A percentile compares a stretch with the other conserved stretches of the same genome.
phyloP scores from a whole-genome alignment of 2,113 vertebrate genomes.

The Crotalus tigris region DNA sequence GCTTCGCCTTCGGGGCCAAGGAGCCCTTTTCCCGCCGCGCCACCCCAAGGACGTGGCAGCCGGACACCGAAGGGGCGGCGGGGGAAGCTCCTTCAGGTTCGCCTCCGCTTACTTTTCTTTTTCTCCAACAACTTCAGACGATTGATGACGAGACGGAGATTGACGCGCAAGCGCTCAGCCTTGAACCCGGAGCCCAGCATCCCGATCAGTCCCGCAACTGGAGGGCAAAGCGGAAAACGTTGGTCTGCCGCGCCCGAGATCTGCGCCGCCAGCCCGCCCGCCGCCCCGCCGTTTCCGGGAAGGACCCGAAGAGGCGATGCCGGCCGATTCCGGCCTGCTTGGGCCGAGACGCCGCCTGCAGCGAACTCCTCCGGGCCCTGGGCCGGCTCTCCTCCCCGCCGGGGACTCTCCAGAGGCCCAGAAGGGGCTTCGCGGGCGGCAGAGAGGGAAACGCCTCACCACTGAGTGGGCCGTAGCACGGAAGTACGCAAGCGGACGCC shows the following conservation, averaged over 20 bases:
- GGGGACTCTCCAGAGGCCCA: background rate
- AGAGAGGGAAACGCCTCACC: background rate
- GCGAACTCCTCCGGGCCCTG: background rate
- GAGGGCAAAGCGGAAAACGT: background rate
- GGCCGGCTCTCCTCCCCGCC: background rate
- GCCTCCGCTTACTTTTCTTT: constrained; percentile 89
- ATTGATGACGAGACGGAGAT: constrained; percentile 94
- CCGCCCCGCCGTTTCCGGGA: background rate
- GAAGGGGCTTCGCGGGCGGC: rapidly evolving
- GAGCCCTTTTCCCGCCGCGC: background rate
- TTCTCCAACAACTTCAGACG: constrained; percentile 97
- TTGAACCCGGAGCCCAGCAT: constrained; percentile 95
- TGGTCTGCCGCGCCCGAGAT: background rate
- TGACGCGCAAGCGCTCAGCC: constrained; percentile 90
- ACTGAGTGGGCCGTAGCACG: background rate
- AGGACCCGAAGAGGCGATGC: background rate
- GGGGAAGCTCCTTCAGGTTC: background rate
- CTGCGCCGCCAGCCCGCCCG: background rate
- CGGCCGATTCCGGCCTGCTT: background rate
- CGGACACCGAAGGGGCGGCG: background rate
- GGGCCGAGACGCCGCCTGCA: background rate
- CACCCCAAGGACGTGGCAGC: background rate
- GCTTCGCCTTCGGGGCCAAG: background rate
- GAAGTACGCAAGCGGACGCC: background rate
- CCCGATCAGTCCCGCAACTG: background rate